Percentiles rank a stretch among this genome's conserved stretches.
Evolutionary conservation across 2,113 vertebrate genomes (phyloP).

Genomic region (Spea multiplicata): DNA sequence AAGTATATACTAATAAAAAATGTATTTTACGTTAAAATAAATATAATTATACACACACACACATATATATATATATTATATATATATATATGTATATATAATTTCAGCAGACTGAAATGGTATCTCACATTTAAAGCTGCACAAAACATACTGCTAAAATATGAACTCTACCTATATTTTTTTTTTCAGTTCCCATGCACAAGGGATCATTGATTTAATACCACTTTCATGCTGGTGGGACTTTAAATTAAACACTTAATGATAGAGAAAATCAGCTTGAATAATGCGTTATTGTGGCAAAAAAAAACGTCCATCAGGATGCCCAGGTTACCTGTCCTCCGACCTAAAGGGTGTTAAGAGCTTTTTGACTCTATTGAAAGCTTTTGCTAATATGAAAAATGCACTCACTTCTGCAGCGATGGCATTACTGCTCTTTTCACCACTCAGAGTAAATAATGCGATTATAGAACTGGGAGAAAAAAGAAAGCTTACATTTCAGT

Average conservation of each 20-base stretch:
- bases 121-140: background rate
- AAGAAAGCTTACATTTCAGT: conserved; percentile 65
- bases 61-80: background rate
- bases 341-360: conserved; percentile 46
- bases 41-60: background rate
- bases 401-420: conserved; percentile 56
- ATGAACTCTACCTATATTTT: no score
- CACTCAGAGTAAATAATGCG: conserved; percentile 63
- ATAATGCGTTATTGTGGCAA: background rate
- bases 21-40: background rate
- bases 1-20: no score
- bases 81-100: no score
- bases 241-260: background rate
- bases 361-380: conserved; percentile 63
- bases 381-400: conserved; percentile 60
- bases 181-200: background rate
- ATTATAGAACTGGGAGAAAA: conserved; percentile 57
- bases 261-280: background rate
- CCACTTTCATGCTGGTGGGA: background rate
- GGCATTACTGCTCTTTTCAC: conserved; percentile 61
- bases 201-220: background rate
- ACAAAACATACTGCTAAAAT: no score
- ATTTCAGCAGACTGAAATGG: no score
- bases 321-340: conserved; percentile 16
- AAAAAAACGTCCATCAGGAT: background rate